Conservation (phyloP, 2,888 invertebrate species). For the Allacma fusca region DNA sequence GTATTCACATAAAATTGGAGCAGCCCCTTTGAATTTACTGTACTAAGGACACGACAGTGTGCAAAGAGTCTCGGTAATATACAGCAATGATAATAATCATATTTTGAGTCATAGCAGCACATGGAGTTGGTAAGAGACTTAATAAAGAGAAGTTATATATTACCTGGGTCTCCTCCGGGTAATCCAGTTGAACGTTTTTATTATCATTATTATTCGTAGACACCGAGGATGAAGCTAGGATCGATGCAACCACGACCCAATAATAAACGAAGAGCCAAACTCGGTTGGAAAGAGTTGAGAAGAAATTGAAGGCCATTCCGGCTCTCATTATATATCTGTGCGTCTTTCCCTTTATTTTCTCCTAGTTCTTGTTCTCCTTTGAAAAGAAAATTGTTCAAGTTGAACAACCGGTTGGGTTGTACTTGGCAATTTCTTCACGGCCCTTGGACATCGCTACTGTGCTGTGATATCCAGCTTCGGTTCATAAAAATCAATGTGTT, state of each 20-base stretch:
- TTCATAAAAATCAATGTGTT: not conserved
- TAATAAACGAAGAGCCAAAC: conserved; percentile 20
- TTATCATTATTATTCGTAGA: conserved; percentile 14
- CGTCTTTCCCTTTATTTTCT: not conserved
- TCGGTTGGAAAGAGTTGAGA: conserved; percentile 6
- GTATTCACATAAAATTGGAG: too few relatives aligned
- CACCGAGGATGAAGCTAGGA: conserved; percentile 24
- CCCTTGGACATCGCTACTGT: conserved; percentile 7
- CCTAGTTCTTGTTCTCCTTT: not conserved
- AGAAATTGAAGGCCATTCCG: conserved; percentile 19
- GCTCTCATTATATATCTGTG: not conserved
- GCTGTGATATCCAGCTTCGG: not conserved
- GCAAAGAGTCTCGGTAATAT: not conserved
- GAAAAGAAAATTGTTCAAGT: not conserved
- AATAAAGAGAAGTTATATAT: not conserved
- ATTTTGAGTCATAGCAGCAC: not conserved
- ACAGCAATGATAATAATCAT: too few relatives aligned
- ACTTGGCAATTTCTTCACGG: conserved; percentile 26
- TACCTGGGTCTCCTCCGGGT: conserved; percentile 21
- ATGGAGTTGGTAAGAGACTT: not conserved
- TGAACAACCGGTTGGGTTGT: not conserved
- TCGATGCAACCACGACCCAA: conserved; percentile 29
- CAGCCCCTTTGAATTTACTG: too few relatives aligned
- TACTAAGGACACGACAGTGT: too few relatives aligned
- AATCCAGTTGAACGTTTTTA: conserved; percentile 20